Percentiles rank a stretch among this genome's conserved stretches.
phyloP scores from a whole-genome alignment of 2,113 vertebrate species.

The Osmerus eperlanus region DNA sequence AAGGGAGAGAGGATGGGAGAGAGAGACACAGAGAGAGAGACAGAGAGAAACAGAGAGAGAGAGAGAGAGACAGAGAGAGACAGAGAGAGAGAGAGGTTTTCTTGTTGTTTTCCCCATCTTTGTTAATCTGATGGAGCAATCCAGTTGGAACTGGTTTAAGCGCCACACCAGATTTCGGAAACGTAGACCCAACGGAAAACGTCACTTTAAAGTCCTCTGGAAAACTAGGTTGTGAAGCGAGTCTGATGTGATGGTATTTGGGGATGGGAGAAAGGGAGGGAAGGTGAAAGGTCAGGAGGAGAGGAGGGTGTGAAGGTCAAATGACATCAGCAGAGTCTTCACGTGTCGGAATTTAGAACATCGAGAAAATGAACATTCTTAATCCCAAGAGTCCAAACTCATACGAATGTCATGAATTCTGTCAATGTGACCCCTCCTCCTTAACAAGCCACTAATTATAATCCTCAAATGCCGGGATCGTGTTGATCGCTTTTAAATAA shows the following conservation, averaged over 20 bases:
- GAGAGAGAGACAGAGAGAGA: no score
- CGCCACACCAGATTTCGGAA: slow-evolving; percentile 23
- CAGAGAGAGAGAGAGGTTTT: no score
- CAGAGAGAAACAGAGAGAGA: no score
- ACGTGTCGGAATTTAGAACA: background rate
- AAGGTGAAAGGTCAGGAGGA: slow-evolving; percentile 28
- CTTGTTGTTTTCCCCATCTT: slow-evolving; percentile 3
- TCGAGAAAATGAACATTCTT: no score
- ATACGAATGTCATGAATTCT: slow-evolving; percentile 53
- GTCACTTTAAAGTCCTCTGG: slow-evolving; percentile 49
- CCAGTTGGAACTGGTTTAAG: slow-evolving; percentile 33
- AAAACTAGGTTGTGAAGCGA: slow-evolving; percentile 27
- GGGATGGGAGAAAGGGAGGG: background rate
- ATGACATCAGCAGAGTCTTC: slow-evolving; percentile 24
- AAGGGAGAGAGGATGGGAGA: slow-evolving; percentile 50
- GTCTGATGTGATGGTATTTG: background rate
- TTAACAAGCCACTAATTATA: background rate
- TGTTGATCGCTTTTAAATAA: no score
- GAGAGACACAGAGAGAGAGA: no score
- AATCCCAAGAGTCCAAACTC: slow-evolving; percentile 14
- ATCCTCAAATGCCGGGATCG: no score
- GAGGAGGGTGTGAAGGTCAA: slow-evolving; percentile 16
- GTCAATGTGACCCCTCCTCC: background rate
- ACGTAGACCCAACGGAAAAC: slow-evolving; percentile 28
- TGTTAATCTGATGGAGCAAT: slow-evolving; percentile 28